Evolutionary conservation across 2,113 vertebrate genomes (phyloP), one percentile per base, ranked within the genome.

Genomic region (Misgurnus mizolepis): DNA sequence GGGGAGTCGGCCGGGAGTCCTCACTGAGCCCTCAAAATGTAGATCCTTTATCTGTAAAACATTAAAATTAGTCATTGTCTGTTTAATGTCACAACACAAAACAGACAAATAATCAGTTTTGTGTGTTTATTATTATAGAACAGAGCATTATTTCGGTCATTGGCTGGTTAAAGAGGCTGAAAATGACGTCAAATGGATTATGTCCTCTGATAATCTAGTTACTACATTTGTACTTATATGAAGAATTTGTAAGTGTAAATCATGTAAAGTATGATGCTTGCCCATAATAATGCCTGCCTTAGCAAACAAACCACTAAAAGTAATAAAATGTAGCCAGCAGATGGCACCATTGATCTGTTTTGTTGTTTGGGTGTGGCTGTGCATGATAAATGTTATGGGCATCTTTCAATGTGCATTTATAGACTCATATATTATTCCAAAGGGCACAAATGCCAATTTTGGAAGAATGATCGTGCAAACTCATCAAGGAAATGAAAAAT

Each of bases 111-210:
- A 68, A 45, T 67, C 41, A 45, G 1, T 45, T 39, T 43, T 45
- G 65, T 45, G n/a, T 68, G 66, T 68, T 41, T 22, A 49, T 47
- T 68, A 41, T 5, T 68, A 68, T 45, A 49, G 47, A 68, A 12
- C 41, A 68, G 43, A 47, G 41, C 43, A 49, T 17, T 41, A 3
- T 34, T 34, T 4, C n/a, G 3, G 12, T 9, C 1, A 3, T 10
- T 14, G 66, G 8, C 45, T 47, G 2, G 10, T 8, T 47, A 6
- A 10, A 47, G 45, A 10, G 45, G 7, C 45, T 47, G 45, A 10
- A 47, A 67, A 67, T 45, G 8, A 14, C 43, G 7, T 68, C 10
- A 47, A 47, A 47, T 34, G 27, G 3, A 34, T 34, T 2, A 34
- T 34, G 27, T 34, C 27, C 1, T 34, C 27, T 34, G 27, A 34